Conservation (phyloP, 2,797 vertebrate species). For the Sebastolobus altivelis region DNA sequence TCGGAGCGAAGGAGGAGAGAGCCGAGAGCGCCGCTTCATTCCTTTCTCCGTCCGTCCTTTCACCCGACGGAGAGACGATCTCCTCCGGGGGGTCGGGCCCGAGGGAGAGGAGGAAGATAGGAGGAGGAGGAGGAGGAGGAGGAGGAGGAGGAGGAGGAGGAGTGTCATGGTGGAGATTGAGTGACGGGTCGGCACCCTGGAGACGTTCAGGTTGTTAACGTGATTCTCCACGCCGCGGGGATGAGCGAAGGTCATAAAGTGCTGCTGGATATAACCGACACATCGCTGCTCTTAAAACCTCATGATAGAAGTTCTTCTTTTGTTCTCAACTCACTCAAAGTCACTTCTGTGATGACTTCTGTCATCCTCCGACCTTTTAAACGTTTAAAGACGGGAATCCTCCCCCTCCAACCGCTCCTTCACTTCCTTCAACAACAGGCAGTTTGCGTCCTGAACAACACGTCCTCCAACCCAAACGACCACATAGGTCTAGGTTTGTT, state of each 20-base stretch:
- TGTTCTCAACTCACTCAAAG: not conserved
- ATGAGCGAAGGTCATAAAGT: constrained; percentile 63
- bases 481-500: no score
- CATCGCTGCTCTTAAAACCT: constrained; percentile 11
- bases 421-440: no score
- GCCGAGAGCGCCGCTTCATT: constrained; percentile 31
- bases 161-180: constrained; percentile 55
- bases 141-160: constrained; percentile 26
- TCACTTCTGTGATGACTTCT: not conserved
- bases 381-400: no score
- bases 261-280: constrained; percentile 48
- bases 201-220: constrained; percentile 59
- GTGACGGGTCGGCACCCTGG: constrained; percentile 59
- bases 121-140: constrained; percentile 39
- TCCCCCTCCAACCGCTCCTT: not conserved
- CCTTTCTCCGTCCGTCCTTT: constrained; percentile 29
- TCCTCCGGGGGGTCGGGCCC: constrained; percentile 30
- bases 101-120: constrained; percentile 32
- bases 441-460: no score
- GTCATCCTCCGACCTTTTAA: not conserved
- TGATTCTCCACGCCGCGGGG: constrained; percentile 64
- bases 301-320: constrained; percentile 21
- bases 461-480: no score
- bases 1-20: constrained; percentile 30
- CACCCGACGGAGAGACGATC: constrained; percentile 17